Conservation (phyloP, 2,888 invertebrate species). For the Phaedon cochleariae region DNA sequence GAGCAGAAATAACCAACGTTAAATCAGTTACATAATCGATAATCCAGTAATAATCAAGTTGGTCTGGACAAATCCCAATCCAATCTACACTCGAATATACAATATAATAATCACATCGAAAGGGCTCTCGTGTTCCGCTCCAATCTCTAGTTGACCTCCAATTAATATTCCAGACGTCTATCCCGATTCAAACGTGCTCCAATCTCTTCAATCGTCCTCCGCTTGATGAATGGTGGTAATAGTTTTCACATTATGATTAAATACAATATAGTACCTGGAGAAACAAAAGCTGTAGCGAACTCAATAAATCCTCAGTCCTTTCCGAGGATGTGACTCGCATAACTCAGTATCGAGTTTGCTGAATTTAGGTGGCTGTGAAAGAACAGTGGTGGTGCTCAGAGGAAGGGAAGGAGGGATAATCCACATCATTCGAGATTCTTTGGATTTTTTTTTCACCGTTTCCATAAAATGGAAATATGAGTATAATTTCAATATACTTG, state of each 20-base stretch:
- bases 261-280: constrained; percentile 28
- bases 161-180: constrained; percentile 6
- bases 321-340: constrained; percentile 36
- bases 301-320: constrained; percentile 36
- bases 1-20: too few relatives aligned
- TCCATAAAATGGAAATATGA: too few relatives aligned
- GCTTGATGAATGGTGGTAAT: constrained; percentile 17
- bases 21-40: too few relatives aligned
- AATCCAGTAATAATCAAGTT: too few relatives aligned
- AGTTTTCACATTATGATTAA: constrained; percentile 25
- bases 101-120: too few relatives aligned
- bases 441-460: too few relatives aligned
- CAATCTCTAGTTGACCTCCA: not conserved
- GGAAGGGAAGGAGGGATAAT: too few relatives aligned
- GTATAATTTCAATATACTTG: too few relatives aligned
- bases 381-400: not conserved
- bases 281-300: constrained; percentile 31
- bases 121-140: not conserved
- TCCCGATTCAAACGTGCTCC: constrained; percentile 10
- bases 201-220: constrained; percentile 9
- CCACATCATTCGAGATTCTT: too few relatives aligned
- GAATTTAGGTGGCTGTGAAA: constrained; percentile 24
- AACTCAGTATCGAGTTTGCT: constrained; percentile 32
- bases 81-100: not conserved
- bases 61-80: too few relatives aligned